Evolutionary conservation across 1,140 invertebrate genomes (phyloP).

Genomic region (Heliconius congener): DNA sequence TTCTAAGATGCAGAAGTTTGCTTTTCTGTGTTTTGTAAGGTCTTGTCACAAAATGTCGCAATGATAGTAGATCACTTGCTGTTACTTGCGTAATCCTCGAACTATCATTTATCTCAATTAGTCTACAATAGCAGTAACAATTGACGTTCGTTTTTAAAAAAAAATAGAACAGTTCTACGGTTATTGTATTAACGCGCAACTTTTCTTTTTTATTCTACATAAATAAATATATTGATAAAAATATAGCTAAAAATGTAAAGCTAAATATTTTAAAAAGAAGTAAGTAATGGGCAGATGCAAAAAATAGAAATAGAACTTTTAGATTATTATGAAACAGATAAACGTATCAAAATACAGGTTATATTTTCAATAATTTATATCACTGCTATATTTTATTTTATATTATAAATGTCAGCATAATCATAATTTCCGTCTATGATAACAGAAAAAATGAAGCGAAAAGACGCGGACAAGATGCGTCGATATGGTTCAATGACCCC

Average conservation of each 20-base stretch:
- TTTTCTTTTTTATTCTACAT: background rate
- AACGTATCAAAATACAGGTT: background rate
- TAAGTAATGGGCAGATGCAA: background rate
- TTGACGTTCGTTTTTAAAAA: slow-evolving; percentile 23
- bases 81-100: slow-evolving; percentile 33
- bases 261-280: too few relatives aligned
- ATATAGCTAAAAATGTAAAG: too few relatives aligned
- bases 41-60: slow-evolving; percentile 37
- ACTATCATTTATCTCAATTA: slow-evolving; percentile 45
- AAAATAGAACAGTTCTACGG: slow-evolving; percentile 16
- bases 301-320: background rate
- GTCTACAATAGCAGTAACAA: slow-evolving; percentile 31
- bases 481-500: slow-evolving; percentile 73
- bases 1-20: slow-evolving; percentile 31
- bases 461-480: slow-evolving; percentile 72
- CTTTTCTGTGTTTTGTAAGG: slow-evolving; percentile 29
- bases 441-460: slow-evolving; percentile 55
- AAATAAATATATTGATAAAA: background rate
- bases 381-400: background rate
- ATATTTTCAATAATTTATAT: background rate
- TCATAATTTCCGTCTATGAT: slow-evolving; percentile 29
- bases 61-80: slow-evolving; percentile 34
- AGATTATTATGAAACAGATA: background rate
- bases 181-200: background rate
- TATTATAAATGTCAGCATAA: slow-evolving; percentile 30